Conservation (phyloP, 2,888 invertebrate genomes). For the Orchesella flavescens region DNA sequence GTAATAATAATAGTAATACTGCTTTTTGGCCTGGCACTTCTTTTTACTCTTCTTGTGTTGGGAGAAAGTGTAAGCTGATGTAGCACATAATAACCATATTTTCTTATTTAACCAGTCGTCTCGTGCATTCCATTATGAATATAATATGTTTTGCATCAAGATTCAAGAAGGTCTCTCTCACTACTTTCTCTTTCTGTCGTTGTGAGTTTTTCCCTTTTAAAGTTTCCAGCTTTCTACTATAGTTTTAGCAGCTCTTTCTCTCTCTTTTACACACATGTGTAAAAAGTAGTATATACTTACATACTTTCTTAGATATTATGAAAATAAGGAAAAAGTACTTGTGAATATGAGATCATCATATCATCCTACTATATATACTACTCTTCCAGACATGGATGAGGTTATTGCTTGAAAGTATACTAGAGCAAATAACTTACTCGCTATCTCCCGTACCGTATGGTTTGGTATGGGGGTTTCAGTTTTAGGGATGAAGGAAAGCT, state of each 20-base stretch:
- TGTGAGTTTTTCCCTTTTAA: slow-evolving; percentile 48
- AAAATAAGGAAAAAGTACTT: slow-evolving; percentile 40
- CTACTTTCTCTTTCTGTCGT: slow-evolving; percentile 61
- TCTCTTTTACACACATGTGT: background rate
- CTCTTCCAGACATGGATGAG: too few relatives aligned
- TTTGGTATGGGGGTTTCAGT: background rate
- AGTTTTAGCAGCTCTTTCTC: background rate
- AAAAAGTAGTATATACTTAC: background rate
- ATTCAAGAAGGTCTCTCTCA: slow-evolving; percentile 53
- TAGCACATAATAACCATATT: slow-evolving; percentile 64
- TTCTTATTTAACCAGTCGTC: slow-evolving; percentile 61
- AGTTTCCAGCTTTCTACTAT: slow-evolving; percentile 15
- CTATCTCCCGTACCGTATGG: background rate
- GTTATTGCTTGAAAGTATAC: background rate
- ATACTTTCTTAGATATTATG: background rate
- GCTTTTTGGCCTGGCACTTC: slow-evolving; percentile 27
- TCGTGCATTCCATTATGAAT: slow-evolving; percentile 64
- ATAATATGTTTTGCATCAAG: slow-evolving; percentile 60
- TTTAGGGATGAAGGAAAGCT: slow-evolving; percentile 42
- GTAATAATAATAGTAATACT: slow-evolving; percentile 4
- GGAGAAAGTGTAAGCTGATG: slow-evolving; percentile 36
- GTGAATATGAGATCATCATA: slow-evolving; percentile 49
- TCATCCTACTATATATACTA: background rate
- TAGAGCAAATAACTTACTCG: too few relatives aligned
- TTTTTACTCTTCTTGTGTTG: slow-evolving; percentile 36